phyloP scores from a whole-genome alignment of 2,797 vertebrate genomes.

The Micropoecilia bifurca region DNA sequence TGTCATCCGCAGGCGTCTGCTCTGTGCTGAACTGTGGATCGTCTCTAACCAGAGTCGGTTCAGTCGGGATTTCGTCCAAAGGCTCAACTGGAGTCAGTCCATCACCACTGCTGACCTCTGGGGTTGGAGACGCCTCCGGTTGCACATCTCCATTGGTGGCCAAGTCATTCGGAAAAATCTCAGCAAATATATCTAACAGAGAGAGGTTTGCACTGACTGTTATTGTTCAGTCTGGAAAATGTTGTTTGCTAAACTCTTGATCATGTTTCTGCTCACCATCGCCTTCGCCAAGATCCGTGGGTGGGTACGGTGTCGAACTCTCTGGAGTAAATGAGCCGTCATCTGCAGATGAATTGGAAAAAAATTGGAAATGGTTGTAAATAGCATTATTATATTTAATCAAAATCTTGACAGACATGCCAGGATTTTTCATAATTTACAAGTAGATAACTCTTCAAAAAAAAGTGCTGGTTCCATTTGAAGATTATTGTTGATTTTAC shows the following conservation, averaged over 20 bases:
- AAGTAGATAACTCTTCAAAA: too few species aligned
- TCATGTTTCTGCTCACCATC: slow-evolving; percentile 48
- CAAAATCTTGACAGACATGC: neutral
- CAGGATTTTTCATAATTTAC: neutral
- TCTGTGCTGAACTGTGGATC: slow-evolving; percentile 13
- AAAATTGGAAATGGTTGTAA: neutral
- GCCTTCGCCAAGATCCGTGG: slow-evolving; percentile 39
- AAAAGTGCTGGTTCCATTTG: too few species aligned
- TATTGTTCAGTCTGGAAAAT: neutral
- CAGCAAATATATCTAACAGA: slow-evolving; percentile 33
- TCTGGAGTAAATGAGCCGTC: slow-evolving; percentile 23
- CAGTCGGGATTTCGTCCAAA: slow-evolving; percentile 22
- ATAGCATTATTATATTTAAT: neutral
- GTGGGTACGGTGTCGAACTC: slow-evolving; percentile 20
- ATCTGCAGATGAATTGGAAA: slow-evolving; percentile 30
- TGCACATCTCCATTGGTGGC: slow-evolving; percentile 17
- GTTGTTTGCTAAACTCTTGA: neutral
- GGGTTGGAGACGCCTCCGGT: slow-evolving; percentile 9
- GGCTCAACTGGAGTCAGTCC: slow-evolving; percentile 25
- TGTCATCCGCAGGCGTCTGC: neutral
- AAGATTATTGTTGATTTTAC: too few species aligned
- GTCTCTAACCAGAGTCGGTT: slow-evolving; percentile 28
- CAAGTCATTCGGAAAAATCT: slow-evolving; percentile 14
- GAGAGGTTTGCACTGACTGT: neutral
- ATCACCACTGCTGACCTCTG: slow-evolving; percentile 55